Percentiles rank a stretch among this genome's conserved stretches.
phyloP scores from a whole-genome alignment of 2,797 vertebrate genomes.

The Hemitrygon akajei region DNA sequence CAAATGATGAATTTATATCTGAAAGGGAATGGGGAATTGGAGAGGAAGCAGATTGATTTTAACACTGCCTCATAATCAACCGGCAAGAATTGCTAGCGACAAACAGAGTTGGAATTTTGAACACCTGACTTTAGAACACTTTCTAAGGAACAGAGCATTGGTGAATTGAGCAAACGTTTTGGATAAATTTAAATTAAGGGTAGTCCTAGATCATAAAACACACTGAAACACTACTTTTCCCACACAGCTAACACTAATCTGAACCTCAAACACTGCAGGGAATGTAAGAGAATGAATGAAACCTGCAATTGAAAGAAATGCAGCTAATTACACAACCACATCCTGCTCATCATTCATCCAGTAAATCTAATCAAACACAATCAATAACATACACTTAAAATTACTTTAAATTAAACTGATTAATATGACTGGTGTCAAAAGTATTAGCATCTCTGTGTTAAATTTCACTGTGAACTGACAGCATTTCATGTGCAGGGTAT shows the following conservation, averaged over 20 bases:
- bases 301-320: not conserved
- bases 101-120: not conserved
- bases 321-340: not conserved
- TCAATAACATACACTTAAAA: constrained; percentile 11
- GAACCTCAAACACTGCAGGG: not conserved
- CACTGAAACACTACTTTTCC: not conserved
- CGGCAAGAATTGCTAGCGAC: not conserved
- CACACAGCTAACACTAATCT: not conserved
- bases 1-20: not conserved
- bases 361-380: not conserved
- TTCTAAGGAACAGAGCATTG: not conserved
- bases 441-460: not conserved
- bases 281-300: not conserved
- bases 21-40: not conserved
- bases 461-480: not conserved
- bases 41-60: no score
- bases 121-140: not conserved
- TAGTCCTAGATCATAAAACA: not conserved
- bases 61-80: not conserved
- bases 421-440: not conserved
- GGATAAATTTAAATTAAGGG: not conserved
- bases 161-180: not conserved
- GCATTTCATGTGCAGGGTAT: not conserved
- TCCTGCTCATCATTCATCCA: not conserved
- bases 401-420: not conserved